These are phyloP conservation scores for Neolamprologus brichardi DNA, from an alignment of 2,113 vertebrate species.

Conservation along the genomic window DNA sequence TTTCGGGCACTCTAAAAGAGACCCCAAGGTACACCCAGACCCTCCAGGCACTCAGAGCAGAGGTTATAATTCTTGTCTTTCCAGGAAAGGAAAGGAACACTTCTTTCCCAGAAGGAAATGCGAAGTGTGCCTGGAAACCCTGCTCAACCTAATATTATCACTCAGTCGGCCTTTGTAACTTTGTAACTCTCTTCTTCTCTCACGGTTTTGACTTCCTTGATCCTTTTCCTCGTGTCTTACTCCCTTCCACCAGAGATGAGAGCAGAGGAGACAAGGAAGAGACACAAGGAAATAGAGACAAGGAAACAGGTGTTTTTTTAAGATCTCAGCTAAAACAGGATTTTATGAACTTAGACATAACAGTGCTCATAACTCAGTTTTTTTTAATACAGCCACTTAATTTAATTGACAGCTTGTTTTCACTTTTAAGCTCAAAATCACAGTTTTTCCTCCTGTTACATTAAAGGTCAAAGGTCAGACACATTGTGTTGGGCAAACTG, in stretches of 20 bases:
- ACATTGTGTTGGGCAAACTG: neutral
- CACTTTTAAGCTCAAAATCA: too few relatives aligned
- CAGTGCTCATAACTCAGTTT: neutral
- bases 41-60: neutral
- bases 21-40: neutral
- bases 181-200: rapidly evolving
- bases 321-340: rapidly evolving
- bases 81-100: too few relatives aligned
- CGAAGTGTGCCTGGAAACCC: neutral
- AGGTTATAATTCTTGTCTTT: neutral
- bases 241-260: neutral
- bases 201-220: neutral
- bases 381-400: rapidly evolving
- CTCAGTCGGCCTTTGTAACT: neutral
- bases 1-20: neutral
- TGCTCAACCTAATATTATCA: neutral
- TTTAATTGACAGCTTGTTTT: neutral
- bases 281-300: rapidly evolving
- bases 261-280: neutral
- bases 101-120: neutral
- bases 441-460: neutral
- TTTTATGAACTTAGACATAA: neutral
- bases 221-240: neutral
- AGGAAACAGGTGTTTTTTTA: neutral
- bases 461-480: neutral